Evolutionary conservation across 2,113 vertebrate genomes (phyloP).

Genomic region (Datnioides undecimradiatus): DNA sequence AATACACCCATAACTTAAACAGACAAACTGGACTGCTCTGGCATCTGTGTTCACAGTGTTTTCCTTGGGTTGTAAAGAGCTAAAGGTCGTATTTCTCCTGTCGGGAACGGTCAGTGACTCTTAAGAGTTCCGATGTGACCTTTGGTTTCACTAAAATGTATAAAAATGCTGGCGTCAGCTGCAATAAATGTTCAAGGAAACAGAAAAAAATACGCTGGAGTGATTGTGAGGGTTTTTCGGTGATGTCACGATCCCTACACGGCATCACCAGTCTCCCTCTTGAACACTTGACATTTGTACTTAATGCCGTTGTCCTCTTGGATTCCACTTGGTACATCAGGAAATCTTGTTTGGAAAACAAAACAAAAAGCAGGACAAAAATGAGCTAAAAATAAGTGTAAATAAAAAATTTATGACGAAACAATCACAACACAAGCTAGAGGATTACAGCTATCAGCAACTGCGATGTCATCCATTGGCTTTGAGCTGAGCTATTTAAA

Average conservation of each 20-base stretch:
- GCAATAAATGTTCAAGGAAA: too few species aligned
- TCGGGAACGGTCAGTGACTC: background rate
- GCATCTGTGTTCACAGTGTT: conserved; percentile 9
- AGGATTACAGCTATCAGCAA: background rate
- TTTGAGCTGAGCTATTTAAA: background rate
- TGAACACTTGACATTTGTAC: conserved; percentile 85
- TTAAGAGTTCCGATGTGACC: background rate
- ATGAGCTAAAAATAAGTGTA: background rate
- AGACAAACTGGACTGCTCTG: background rate
- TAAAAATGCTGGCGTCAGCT: too few species aligned
- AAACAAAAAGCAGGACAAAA: background rate
- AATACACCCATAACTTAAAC: background rate
- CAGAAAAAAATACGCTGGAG: too few species aligned
- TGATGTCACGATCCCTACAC: background rate
- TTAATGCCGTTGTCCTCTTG: conserved; percentile 86
- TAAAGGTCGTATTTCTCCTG: background rate
- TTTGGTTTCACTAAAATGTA: background rate
- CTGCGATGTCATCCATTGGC: conserved; percentile 15
- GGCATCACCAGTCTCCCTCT: conserved; percentile 52
- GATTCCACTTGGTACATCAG: conserved; percentile 79
- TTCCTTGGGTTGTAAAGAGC: background rate
- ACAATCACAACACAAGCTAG: background rate
- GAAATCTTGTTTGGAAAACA: conserved; percentile 73
- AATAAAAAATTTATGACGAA: background rate
- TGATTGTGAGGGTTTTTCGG: background rate